Base-by-base conservation (phyloP, 2,113 vertebrate species). In the Sphyrna mokarran region DNA sequence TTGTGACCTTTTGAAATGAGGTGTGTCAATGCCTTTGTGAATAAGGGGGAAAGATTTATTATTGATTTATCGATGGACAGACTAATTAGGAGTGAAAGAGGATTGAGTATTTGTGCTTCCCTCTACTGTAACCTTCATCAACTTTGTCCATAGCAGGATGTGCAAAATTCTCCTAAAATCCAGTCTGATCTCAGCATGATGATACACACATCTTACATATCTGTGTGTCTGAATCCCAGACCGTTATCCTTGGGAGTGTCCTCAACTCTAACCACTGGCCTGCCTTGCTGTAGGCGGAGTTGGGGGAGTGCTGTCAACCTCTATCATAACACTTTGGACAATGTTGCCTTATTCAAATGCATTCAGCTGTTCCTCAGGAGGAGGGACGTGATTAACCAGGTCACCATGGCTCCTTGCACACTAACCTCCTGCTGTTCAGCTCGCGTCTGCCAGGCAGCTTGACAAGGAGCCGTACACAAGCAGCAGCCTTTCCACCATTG, bases 261-360 rank as follows among this genome's bases (percentile, higher is more conserved):
- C 37, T 70, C 37, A 6, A 94, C 93, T 48, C 14, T 91, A 68
- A 94, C 93, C 93, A 70, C 20, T 94, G 93, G 69, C 66, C n/a
- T 94, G 68, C 63, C 93, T 69, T 94, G 22, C 20, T 14, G 10
- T 54, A 54, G 48, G 48, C 4, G 48, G 48, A 4, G 48, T 54
- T 54, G 48, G 48, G 48, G 48, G n/a, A 66, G 22, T 37, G n/a
- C 68, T 94, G 93, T 94, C 93, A 94, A 23, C 66, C 66, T 68
- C 93, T 70, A 94, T 94, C 93, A 94, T 68, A 8, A 70, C 93
- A 43, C 22, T 40, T 94, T 94, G 87, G 93, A 94, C 37, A 69
- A 40, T 94, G 66, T 94, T 1, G 37, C 20, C 37, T 94, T 94
- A 68, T 94, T 94, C 29, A 43, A 70, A 70, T 94, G 68, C 93